Conservation (phyloP, 2,797 vertebrate genomes). For the Girardinus metallicus region DNA sequence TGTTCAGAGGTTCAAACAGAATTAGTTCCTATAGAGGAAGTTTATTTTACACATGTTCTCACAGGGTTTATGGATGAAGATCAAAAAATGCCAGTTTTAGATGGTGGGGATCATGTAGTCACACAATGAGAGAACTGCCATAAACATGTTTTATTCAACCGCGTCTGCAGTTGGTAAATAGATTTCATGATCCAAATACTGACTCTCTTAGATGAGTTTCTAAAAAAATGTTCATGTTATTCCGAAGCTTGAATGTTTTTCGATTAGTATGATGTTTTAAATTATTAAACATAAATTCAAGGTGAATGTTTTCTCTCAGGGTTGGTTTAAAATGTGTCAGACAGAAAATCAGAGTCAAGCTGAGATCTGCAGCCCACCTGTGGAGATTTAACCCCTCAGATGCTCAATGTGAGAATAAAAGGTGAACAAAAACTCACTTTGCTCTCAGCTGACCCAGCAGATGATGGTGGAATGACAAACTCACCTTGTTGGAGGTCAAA, state of each 20-base stretch:
- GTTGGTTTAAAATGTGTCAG: slow-evolving; percentile 1
- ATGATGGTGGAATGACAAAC: background rate
- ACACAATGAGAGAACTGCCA: background rate
- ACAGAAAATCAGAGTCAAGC: slow-evolving; percentile 4
- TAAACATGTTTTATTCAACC: background rate
- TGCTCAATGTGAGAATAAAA: background rate
- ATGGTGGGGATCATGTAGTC: background rate
- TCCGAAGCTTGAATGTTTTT: background rate
- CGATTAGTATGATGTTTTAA: background rate
- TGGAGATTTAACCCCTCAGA: background rate
- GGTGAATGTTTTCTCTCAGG: background rate
- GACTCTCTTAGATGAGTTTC: background rate
- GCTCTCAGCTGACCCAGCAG: background rate
- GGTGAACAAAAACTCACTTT: background rate
- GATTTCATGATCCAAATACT: background rate
- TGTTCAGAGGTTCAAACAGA: background rate
- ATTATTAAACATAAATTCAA: background rate
- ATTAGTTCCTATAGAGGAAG: background rate
- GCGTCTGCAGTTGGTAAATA: background rate
- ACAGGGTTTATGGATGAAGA: slow-evolving; percentile 1
- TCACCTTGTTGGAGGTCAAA: background rate
- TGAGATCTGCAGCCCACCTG: background rate
- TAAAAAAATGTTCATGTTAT: background rate
- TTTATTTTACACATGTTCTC: slow-evolving; percentile 3
- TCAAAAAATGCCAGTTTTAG: background rate